Base-by-base conservation (phyloP, 2,797 vertebrate genomes). In the Florisuga fusca region DNA sequence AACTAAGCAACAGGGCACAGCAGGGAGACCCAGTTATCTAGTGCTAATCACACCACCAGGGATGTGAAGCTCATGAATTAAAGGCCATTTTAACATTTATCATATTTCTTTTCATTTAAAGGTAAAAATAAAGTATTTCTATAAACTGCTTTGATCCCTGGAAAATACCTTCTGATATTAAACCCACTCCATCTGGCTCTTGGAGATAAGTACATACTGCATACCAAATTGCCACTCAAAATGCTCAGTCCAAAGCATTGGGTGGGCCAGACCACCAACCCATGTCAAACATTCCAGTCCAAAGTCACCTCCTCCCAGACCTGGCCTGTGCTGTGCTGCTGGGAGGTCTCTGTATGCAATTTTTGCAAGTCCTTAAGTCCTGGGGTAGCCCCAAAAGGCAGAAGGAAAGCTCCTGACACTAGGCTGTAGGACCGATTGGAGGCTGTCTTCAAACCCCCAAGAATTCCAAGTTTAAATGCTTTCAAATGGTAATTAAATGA, bases 101-200 rank as follows among this genome's bases (percentile, higher is more conserved):
- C 89, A 31, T 81, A 87, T 90, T 93, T 87, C 87, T 95, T 89
- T 88, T 84, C 61, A 94, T 90, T 95, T 91, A 88, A 93, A 94
- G 75, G 66, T 90, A 93, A 91, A 96, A 95, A 94, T 88, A 72
- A 95, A 59, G 90, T 90, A 92, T 94, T 95, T 90, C 87, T 87
- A 74, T 71, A 82, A 91, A 90, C 27, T 29, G 23, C 95, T 96
- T 94, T 93, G 91, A 93, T 94, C 76, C 66, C 63, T 88, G 45
- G 76, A 88, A 93, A 90, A 82, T 16, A 74, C 54, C 76, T 91
- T 57, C 63, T 87, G 63, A 94, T 74, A 46, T 78, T 69, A 89
- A 96, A 93, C 86, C 76, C 89, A 84, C 64, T 87, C 73, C 8
- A 50, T 55, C 55, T 92, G 84, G 43, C 77, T 93, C 57, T 73